These are phyloP conservation scores for Phataginus tricuspis DNA, from an alignment of 2,797 vertebrate species.

Conservation along the genomic window DNA sequence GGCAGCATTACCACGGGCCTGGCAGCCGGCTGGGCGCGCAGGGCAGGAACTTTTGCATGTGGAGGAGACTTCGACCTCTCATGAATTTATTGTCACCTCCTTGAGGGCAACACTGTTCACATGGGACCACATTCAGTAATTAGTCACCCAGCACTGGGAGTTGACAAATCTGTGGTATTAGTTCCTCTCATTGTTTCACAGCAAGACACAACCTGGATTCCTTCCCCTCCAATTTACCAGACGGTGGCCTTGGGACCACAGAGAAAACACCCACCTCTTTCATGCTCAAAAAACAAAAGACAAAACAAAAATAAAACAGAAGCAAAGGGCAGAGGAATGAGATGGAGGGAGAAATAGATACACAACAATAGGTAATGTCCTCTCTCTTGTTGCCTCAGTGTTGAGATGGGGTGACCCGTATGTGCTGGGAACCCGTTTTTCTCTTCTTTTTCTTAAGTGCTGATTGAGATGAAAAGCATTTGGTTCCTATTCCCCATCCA, in stretches of 20 bases:
- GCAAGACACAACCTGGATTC: slow-evolving; percentile 84
- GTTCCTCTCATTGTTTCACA: slow-evolving; percentile 86
- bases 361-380: fast-evolving
- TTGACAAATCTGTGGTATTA: slow-evolving; percentile 86
- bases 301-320: neutral
- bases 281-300: neutral
- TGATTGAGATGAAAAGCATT: neutral
- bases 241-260: slow-evolving; percentile 39
- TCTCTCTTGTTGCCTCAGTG: fast-evolving
- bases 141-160: slow-evolving; percentile 86
- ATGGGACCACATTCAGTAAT: slow-evolving; percentile 89
- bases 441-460: no score
- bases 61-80: slow-evolving; percentile 90
- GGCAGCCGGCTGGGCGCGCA: slow-evolving; percentile 68
- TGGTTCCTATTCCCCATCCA: fast-evolving
- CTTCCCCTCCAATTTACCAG: slow-evolving; percentile 70
- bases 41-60: slow-evolving; percentile 83
- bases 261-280: neutral
- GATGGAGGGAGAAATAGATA: slow-evolving; percentile 16
- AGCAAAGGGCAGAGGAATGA: fast-evolving
- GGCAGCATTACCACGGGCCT: slow-evolving; percentile 93
- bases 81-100: slow-evolving; percentile 88
- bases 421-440: fast-evolving
- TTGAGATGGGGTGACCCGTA: fast-evolving
- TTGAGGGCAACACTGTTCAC: slow-evolving; percentile 82